A percentile compares a stretch with the other conserved stretches of the same genome.
Conservation (phyloP, 2,113 vertebrate genomes). For the Deroptyus accipitrinus region DNA sequence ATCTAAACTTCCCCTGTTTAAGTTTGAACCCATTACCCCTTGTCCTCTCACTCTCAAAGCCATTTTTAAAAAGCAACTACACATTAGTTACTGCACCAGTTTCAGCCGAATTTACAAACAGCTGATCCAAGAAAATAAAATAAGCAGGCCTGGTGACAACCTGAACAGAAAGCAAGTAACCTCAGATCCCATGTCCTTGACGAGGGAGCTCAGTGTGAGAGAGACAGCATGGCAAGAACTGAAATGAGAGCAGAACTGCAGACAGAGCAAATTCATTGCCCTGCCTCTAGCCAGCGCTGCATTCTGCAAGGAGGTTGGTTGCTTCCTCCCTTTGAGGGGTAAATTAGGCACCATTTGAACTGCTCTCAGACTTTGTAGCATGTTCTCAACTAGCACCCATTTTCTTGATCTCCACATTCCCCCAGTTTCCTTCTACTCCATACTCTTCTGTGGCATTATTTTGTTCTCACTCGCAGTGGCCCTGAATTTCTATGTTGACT, state of each 20-base stretch:
- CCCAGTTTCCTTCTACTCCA: neutral
- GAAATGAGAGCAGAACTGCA: neutral
- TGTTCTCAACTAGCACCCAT: neutral
- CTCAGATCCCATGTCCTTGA: neutral
- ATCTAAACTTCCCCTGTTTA: no score
- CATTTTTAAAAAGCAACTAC: neutral
- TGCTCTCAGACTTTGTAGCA: neutral
- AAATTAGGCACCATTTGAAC: neutral
- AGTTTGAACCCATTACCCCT: no score
- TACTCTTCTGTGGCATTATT: neutral
- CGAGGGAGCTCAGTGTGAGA: neutral
- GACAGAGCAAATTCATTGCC: neutral
- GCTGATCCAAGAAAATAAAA: neutral
- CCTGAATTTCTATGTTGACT: neutral
- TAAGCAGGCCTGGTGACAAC: neutral
- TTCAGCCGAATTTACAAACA: neutral
- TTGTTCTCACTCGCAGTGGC: accelerated
- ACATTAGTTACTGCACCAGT: neutral
- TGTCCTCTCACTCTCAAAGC: neutral
- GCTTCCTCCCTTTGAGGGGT: neutral
- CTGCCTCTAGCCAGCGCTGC: neutral
- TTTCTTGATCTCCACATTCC: neutral
- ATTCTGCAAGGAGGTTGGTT: neutral
- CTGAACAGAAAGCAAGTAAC: neutral
- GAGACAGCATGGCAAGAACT: neutral